These are phyloP conservation scores for Aphrocallistes beatrix DNA, from an alignment of 37 sponge, comb jelly and placozoan genomes.

Conservation along the genomic window DNA sequence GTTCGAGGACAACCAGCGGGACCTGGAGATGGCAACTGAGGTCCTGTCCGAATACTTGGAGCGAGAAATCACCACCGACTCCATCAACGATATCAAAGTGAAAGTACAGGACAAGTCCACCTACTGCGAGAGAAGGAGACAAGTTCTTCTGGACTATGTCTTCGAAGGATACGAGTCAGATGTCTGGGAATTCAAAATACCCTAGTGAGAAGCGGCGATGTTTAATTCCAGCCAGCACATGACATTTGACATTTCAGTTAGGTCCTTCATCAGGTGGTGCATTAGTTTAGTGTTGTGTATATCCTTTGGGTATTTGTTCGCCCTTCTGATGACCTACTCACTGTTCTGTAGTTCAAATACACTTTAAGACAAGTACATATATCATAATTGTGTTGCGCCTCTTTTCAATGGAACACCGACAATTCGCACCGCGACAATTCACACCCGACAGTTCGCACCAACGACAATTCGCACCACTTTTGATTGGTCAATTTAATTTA, in stretches of 20 bases:
- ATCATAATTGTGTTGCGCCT: too few species aligned
- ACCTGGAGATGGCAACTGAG: conserved; percentile 87
- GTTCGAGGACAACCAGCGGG: conserved; percentile 87
- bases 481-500: too few species aligned
- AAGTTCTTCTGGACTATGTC: conserved; percentile 62
- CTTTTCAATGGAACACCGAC: too few species aligned
- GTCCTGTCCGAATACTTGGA: conserved; percentile 73
- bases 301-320: not conserved
- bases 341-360: too few species aligned
- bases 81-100: conserved; percentile 44
- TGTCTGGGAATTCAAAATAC: conserved; percentile 62
- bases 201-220: too few species aligned
- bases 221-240: not conserved
- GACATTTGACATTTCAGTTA: not conserved
- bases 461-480: too few species aligned
- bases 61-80: conserved; percentile 44
- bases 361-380: too few species aligned
- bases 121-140: conserved; percentile 65
- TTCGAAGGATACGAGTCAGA: conserved; percentile 86
- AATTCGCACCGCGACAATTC: too few species aligned
- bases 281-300: conserved; percentile 14
- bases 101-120: conserved; percentile 74
- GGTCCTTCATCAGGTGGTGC: not conserved
- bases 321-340: too few species aligned
- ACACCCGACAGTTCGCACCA: too few species aligned